Percentiles rank a stretch among this genome's conserved stretches.
These are phyloP conservation scores for Valencia hispanica DNA, from an alignment of 2,797 vertebrate species.

Conservation along the genomic window DNA sequence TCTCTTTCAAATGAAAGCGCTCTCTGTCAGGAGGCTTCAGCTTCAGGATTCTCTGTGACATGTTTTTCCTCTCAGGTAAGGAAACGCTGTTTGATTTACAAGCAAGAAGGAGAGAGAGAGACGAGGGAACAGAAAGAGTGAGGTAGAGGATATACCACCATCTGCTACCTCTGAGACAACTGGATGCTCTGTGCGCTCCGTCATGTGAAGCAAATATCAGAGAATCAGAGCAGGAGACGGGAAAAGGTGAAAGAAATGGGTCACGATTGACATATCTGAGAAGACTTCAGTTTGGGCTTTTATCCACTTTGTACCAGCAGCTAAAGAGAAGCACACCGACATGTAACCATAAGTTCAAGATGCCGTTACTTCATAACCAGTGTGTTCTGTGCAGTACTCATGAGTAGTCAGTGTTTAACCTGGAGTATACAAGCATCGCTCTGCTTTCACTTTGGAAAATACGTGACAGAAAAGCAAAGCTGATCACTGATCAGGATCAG, in stretches of 20 bases:
- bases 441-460: too few species aligned
- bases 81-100: conserved; percentile 32
- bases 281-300: conserved; percentile 15
- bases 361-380: background rate
- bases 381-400: background rate
- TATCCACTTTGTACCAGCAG: background rate
- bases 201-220: conserved; percentile 33
- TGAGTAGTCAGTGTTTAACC: too few species aligned
- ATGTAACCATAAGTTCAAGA: conserved; percentile 24
- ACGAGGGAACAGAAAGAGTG: background rate
- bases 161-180: conserved; percentile 24
- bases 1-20: conserved; percentile 40
- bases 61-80: conserved; percentile 25
- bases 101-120: conserved; percentile 8
- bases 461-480: too few species aligned
- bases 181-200: conserved; percentile 7
- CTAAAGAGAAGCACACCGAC: background rate
- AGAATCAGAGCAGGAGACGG: conserved; percentile 18
- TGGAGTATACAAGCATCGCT: too few species aligned
- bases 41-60: conserved; percentile 28
- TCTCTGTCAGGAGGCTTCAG: conserved; percentile 25
- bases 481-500: too few species aligned
- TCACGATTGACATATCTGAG: conserved; percentile 13
- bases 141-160: conserved; percentile 3
- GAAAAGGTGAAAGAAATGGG: conserved; percentile 17